These are phyloP conservation scores for Tetrapedia diversipes DNA, from an alignment of 2,888 invertebrate species.

Conservation along the genomic window DNA sequence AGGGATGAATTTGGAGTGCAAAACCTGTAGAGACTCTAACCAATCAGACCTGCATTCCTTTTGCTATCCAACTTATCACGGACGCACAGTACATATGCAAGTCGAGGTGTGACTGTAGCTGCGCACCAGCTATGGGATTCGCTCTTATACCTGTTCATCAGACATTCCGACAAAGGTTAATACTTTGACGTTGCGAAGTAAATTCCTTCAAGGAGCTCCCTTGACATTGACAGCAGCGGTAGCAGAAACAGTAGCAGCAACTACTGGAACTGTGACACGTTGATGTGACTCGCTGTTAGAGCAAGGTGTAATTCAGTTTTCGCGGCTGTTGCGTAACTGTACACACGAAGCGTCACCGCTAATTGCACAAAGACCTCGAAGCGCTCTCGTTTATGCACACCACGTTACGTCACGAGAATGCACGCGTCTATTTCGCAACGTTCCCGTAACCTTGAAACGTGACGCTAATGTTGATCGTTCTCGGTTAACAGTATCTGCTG, in stretches of 20 bases:
- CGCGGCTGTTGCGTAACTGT: slow-evolving; percentile 40
- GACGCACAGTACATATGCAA: no score
- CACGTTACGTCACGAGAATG: slow-evolving; percentile 54
- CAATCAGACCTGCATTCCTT: no score
- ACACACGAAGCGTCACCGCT: slow-evolving; percentile 33
- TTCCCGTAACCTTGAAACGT: slow-evolving; percentile 63
- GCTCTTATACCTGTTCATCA: no score
- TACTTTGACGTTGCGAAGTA: no score
- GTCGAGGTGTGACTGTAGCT: no score
- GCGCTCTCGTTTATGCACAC: slow-evolving; percentile 48
- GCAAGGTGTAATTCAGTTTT: slow-evolving; percentile 36
- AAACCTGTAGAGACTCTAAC: no score
- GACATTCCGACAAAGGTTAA: no score
- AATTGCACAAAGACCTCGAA: slow-evolving; percentile 57
- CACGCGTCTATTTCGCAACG: slow-evolving; percentile 32
- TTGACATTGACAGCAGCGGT: slow-evolving; percentile 38
- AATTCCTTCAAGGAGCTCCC: no score
- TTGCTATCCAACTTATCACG: no score
- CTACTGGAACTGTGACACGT: slow-evolving; percentile 36
- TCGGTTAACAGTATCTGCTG: background rate
- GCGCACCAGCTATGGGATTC: no score
- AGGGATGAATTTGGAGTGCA: no score
- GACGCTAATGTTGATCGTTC: slow-evolving; percentile 60
- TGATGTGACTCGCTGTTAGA: slow-evolving; percentile 19
- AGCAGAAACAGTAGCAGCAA: no score